These are phyloP conservation scores for Pseudochirops cupreus DNA, from an alignment of 2,797 vertebrate species.

Conservation along the genomic window DNA sequence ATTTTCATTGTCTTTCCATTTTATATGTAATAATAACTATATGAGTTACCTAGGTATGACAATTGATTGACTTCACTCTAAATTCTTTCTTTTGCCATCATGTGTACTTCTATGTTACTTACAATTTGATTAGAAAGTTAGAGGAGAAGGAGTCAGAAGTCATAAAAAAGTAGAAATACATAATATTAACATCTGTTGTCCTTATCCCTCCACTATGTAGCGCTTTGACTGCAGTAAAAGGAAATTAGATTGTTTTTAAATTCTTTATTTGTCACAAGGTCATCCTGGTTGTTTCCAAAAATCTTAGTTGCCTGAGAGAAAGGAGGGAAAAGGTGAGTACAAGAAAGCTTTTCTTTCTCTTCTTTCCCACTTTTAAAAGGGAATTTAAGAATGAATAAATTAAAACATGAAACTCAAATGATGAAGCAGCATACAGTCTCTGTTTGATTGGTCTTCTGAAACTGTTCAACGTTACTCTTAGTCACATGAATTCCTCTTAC, in stretches of 20 bases:
- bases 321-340: not conserved
- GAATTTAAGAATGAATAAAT: not conserved
- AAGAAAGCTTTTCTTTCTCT: not conserved
- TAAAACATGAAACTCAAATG: not conserved
- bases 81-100: too few species aligned
- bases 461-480: not conserved
- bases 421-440: not conserved
- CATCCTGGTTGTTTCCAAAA: not conserved
- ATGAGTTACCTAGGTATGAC: too few species aligned
- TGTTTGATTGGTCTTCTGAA: not conserved
- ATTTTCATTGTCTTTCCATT: too few species aligned
- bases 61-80: too few species aligned
- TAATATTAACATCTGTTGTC: not conserved
- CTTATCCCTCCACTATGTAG: not conserved
- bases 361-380: not conserved
- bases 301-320: not conserved
- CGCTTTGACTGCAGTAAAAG: not conserved
- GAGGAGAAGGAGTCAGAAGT: not conserved
- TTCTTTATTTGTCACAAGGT: not conserved
- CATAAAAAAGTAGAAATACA: not conserved
- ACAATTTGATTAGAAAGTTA: not conserved
- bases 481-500: not conserved
- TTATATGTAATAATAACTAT: too few species aligned
- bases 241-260: not conserved
- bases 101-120: not conserved